Evolutionary conservation across 2,888 invertebrate species (phyloP).

Genomic region (Pseudanteris insignis): DNA sequence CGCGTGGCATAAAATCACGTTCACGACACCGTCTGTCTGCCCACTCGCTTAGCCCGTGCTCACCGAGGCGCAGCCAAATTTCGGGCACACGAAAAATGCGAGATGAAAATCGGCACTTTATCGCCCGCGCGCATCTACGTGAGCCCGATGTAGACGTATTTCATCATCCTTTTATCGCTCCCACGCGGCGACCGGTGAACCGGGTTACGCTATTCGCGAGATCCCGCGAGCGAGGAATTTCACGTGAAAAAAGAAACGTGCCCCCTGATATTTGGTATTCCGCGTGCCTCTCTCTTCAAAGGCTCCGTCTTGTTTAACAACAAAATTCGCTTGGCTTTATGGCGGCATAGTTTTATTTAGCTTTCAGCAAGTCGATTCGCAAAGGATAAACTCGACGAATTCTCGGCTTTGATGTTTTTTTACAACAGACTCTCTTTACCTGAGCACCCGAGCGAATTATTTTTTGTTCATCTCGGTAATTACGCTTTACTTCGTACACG

Average conservation of each 20-base stretch:
- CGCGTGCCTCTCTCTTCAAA: constrained; percentile 23
- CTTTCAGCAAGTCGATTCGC: constrained; percentile 30
- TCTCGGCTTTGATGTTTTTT: constrained; percentile 21
- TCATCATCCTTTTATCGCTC: background rate
- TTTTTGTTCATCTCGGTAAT: constrained; percentile 1
- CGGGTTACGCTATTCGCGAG: constrained; percentile 1
- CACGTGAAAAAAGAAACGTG: constrained; percentile 11
- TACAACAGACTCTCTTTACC: constrained; percentile 1
- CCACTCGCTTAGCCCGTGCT: constrained; percentile 49
- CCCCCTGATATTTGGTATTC: constrained; percentile 28
- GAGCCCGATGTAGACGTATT: constrained; percentile 15
- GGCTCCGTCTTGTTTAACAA: constrained; percentile 27
- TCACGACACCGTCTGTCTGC: constrained; percentile 47
- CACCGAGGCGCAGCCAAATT: constrained; percentile 51
- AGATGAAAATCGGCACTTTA: constrained; percentile 34
- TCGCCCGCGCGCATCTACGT: constrained; percentile 17
- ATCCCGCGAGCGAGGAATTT: background rate
- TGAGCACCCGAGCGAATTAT: background rate
- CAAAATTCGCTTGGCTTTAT: constrained; percentile 13
- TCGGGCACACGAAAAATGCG: constrained; percentile 47
- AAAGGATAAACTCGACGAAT: constrained; percentile 14
- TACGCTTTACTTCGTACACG: background rate
- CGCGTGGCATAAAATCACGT: constrained; percentile 54
- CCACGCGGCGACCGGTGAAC: constrained; percentile 1
- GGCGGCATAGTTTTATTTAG: constrained; percentile 19